A percentile compares a stretch with the other conserved stretches of the same genome.
Conservation (phyloP, 1,140 invertebrate genomes). For the Phortica variegata region DNA sequence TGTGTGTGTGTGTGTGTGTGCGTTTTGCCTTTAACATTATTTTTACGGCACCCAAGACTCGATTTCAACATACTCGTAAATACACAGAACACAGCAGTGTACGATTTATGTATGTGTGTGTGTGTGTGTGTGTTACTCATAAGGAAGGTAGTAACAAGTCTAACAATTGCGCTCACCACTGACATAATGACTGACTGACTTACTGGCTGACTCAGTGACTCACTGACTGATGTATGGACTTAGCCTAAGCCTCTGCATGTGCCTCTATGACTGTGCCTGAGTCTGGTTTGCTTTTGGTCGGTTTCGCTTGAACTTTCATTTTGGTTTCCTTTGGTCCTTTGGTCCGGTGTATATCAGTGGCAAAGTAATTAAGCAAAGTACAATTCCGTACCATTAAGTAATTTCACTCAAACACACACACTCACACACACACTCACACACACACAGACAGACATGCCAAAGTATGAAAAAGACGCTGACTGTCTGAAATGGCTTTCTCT, state of each 20-base stretch:
- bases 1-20: conserved; percentile 32
- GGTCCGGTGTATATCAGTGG: conserved; percentile 32
- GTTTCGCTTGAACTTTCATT: too few relatives aligned
- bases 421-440: conserved; percentile 33
- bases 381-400: conserved; percentile 54
- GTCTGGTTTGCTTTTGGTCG: conserved; percentile 1
- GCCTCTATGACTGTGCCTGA: conserved; percentile 6
- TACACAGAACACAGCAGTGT: not conserved
- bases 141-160: too few relatives aligned
- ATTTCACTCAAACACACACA: conserved; percentile 44
- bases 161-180: too few relatives aligned
- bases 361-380: conserved; percentile 56
- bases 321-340: conserved; percentile 4
- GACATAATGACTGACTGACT: too few relatives aligned
- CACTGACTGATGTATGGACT: too few relatives aligned
- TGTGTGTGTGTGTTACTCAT: conserved; percentile 11
- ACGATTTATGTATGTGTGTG: too few relatives aligned
- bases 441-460: conserved; percentile 19
- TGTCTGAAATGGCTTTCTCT: not conserved
- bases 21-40: conserved; percentile 30
- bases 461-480: not conserved
- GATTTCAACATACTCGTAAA: conserved; percentile 1
- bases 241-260: too few relatives aligned
- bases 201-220: too few relatives aligned
- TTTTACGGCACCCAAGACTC: conserved; percentile 49